Conservation (phyloP, 2,113 vertebrate genomes). For the Dendrocopos noguchii region DNA sequence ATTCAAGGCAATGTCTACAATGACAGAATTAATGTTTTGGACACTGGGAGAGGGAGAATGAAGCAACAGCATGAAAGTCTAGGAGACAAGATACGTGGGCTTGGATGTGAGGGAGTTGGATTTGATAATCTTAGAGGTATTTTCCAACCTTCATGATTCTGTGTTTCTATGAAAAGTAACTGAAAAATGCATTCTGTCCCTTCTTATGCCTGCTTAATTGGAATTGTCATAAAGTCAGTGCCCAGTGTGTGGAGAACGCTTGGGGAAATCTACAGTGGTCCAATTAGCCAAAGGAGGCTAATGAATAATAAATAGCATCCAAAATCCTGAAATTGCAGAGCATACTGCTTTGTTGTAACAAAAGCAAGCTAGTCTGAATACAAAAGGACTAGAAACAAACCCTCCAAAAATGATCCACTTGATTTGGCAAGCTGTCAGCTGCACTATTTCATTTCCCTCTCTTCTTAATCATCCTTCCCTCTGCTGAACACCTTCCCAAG, state of each 20-base stretch:
- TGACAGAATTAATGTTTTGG: background rate
- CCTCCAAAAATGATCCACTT: background rate
- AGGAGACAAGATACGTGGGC: rapidly evolving
- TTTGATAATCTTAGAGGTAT: too few species aligned
- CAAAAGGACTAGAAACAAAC: background rate
- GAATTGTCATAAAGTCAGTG: background rate
- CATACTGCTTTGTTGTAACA: background rate
- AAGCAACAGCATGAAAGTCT: background rate
- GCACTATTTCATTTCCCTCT: background rate
- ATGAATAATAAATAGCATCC: background rate
- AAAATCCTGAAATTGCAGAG: background rate
- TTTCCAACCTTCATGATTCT: too few species aligned
- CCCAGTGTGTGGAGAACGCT: background rate
- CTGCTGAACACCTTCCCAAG: background rate
- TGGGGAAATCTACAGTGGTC: background rate
- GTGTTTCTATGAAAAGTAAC: background rate
- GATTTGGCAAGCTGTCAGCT: background rate
- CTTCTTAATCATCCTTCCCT: background rate
- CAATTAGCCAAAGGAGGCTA: background rate
- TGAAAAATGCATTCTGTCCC: background rate
- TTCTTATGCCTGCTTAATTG: background rate
- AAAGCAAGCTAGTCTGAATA: background rate
- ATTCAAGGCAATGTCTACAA: background rate
- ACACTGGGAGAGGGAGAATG: background rate
- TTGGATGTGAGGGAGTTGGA: background rate